phyloP scores from a whole-genome alignment of 2,797 vertebrate species.

The Macrochelys suwanniensis region DNA sequence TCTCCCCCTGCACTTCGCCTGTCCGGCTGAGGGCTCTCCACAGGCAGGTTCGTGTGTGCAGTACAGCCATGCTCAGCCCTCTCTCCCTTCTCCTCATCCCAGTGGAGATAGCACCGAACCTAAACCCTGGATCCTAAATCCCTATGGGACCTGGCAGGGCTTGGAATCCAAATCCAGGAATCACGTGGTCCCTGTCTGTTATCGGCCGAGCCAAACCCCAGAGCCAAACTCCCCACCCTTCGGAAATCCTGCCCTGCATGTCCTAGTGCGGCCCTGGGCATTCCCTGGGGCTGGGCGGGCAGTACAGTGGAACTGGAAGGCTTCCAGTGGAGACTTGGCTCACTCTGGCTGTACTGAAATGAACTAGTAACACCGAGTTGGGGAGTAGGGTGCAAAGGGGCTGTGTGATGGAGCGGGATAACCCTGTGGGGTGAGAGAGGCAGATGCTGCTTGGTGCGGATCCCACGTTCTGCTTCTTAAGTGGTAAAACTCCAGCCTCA shows the following conservation, averaged over 20 bases:
- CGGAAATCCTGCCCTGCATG: background rate
- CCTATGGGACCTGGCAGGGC: background rate
- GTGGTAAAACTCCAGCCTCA: background rate
- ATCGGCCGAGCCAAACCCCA: background rate
- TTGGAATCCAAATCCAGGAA: background rate
- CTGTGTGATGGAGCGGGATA: background rate
- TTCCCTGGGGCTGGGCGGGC: background rate
- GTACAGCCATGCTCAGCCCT: background rate
- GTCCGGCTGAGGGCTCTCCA: background rate
- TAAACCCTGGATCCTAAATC: background rate
- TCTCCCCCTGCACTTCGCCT: conserved; percentile 2
- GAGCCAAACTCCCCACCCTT: background rate
- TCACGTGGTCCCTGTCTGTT: background rate
- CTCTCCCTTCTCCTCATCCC: background rate
- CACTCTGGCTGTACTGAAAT: conserved; percentile 53
- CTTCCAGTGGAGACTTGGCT: conserved; percentile 44
- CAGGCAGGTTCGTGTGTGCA: background rate
- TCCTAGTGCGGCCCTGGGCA: background rate
- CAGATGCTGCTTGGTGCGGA: background rate
- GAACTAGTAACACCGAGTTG: conserved; percentile 32
- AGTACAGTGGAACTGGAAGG: accelerated
- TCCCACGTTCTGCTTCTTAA: background rate
- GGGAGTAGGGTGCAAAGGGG: background rate
- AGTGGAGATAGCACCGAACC: background rate
- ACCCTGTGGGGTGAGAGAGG: background rate